A percentile compares a stretch with the other conserved stretches of the same genome.
phyloP scores from a whole-genome alignment of 1,140 invertebrate species.

The Geopemphigus sp. region DNA sequence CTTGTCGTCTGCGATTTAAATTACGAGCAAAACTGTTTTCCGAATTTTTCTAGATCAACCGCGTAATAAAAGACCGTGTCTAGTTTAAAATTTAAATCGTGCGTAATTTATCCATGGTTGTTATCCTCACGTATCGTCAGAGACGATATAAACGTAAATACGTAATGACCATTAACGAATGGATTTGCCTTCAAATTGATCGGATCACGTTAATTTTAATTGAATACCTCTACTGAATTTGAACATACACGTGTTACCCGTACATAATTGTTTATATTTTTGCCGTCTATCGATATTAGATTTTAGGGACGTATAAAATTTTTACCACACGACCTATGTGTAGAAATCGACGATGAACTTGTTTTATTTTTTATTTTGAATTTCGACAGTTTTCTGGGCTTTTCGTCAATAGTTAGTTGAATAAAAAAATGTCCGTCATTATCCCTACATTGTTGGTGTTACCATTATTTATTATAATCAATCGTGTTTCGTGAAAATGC shows the following conservation, averaged over 20 bases:
- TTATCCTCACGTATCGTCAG: too few relatives aligned
- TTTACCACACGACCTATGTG: not conserved
- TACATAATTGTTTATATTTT: too few relatives aligned
- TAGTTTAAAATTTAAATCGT: too few relatives aligned
- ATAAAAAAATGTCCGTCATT: not conserved
- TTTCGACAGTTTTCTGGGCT: not conserved
- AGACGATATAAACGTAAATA: not conserved
- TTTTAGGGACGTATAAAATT: not conserved
- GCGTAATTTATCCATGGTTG: too few relatives aligned
- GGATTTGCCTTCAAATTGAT: not conserved
- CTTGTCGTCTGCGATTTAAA: too few relatives aligned
- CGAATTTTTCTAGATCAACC: too few relatives aligned
- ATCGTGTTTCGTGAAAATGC: constrained; percentile 12
- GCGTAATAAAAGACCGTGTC: too few relatives aligned
- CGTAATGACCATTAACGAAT: not conserved
- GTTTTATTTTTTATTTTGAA: not conserved
- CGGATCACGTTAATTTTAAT: constrained; percentile 16
- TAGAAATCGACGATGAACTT: not conserved
- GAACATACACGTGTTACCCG: not conserved
- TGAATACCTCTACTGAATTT: constrained; percentile 1
- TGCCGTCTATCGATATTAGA: too few relatives aligned
- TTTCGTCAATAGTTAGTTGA: not conserved
- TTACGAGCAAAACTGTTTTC: too few relatives aligned
- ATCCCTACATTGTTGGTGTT: not conserved
- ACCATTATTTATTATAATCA: not conserved